These are phyloP conservation scores for Trimorus sp. DNA, from an alignment of 2,888 invertebrate genomes.

Conservation along the genomic window DNA sequence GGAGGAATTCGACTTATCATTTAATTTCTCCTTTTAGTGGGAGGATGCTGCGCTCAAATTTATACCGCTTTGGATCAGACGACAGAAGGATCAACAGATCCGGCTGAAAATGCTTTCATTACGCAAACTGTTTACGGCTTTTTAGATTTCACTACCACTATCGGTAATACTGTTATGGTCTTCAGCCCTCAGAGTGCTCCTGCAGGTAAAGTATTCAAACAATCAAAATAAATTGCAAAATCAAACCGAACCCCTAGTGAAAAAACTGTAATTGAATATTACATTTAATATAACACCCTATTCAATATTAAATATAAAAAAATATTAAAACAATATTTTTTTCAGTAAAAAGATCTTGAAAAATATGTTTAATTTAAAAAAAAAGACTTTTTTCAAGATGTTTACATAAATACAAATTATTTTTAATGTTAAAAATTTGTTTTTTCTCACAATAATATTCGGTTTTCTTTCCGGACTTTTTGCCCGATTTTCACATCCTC, in stretches of 20 bases:
- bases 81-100: conserved; percentile 56
- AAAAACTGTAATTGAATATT: conserved; percentile 7
- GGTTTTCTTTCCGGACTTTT: background rate
- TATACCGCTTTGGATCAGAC: conserved; percentile 59
- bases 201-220: conserved; percentile 81
- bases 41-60: conserved; percentile 68
- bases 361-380: too few species aligned
- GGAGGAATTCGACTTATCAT: conserved; percentile 9
- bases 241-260: background rate
- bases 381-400: too few species aligned
- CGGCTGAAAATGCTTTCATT: conserved; percentile 82
- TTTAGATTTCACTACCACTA: conserved; percentile 95
- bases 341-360: too few species aligned
- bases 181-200: conserved; percentile 94
- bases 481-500: conserved; percentile 6
- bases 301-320: too few species aligned
- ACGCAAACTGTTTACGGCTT: conserved; percentile 97
- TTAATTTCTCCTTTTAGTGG: conserved; percentile 48
- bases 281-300: background rate
- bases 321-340: too few species aligned
- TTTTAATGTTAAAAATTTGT: too few species aligned
- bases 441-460: background rate
- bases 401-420: too few species aligned
- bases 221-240: too few species aligned
- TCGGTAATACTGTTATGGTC: conserved; percentile 96